Evolutionary conservation across 2,113 vertebrate species (phyloP), one percentile per base, ranked within the genome.

Genomic region (Bostrychus sinensis): DNA sequence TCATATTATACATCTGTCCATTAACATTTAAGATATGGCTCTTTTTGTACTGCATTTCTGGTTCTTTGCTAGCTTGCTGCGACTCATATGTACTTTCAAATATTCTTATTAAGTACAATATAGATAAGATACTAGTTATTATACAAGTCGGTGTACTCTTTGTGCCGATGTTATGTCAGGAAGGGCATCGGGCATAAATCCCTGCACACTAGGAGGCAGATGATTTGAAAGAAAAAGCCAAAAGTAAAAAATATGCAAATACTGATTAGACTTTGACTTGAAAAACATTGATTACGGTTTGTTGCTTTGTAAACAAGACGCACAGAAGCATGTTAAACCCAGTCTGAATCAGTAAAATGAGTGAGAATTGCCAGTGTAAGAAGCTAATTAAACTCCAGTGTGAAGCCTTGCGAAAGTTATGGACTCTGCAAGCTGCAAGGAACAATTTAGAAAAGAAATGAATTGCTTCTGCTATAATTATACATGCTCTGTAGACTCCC

Each of bases 381-480:
- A 53, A 38, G 78, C 53, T 54, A 73, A 70, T 41, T 19, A 56
- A 82, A 62, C 54, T 42, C 14, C 34, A 30, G 62, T 50, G 66
- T 32, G 5, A 48, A 48, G 22, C 23, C 20, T 32, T 41, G 59
- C 41, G 23, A 13, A 67, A 55, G 42, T 70, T 51, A 56, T 34
- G 22, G 19, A 69, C 26, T 3, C 17, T 10, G 19, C 14, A 17
- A 38, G 59, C 39, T 30, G 41, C 48, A 9, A 58, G 57, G 48
- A 50, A 32, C 36, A 19, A 75, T 75, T 48, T 75, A 64, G 22
- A 68, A 38, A 38, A n/a, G 20, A 59, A 77, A 82, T 71, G 41
- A 70, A 77, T 75, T 67, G 72, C 58, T 54, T 26, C 39, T 22
- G 56, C 42, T 63, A 61, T 67, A 71, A 87, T 78, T 61, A 70